Evolutionary conservation across 2,888 invertebrate species (phyloP), one percentile per base, ranked within the genome.

Genomic region (Cataglyphis rosenhaueri): DNA sequence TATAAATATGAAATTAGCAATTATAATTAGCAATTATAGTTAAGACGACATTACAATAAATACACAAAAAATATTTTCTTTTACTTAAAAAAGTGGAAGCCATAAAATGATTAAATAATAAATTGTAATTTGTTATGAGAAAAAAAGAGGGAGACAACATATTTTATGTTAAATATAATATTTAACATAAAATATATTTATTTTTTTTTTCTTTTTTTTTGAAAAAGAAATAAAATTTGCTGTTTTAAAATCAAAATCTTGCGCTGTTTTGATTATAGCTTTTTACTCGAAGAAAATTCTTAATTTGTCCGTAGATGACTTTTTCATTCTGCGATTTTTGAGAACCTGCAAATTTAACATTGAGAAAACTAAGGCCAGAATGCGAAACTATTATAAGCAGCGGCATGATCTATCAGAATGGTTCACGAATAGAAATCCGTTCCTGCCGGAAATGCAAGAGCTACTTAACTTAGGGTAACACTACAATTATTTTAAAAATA

Each of bases 301-400:
- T 57, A 25, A 57, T 32, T 15, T 71, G 64, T 65, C 62, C 75
- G 52, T 92, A 90, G 96, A 96, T 85, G 95, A 95, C 48, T 94
- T 95, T 84, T 95, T 95, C 65, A 95, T 96, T 75, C 86, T 96
- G 29, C 94, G 95, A 29, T 97, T 97, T 92, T 91, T 97, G 70
- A 95, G 96, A 64, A 95, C 95, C 41, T 96, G 96, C 90, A 97
- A 97, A 93, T 96, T 95, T 90, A 95, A 96, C 89, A 82, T 95
- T 5, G 96, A 96, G 3, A 95, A 95, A 86, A 95, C 96, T 1
- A 96, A 96, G 90, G 92, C 89, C 71, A 96, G 96, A 92, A 91
- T 97, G 8, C 93, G 92, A 84, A 96, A 95, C 94, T 96, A 95
- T 91, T 96, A 96, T 89, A 94, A 93, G 64, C 96, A 96, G 95